Base-by-base conservation (phyloP, 1,140 invertebrate genomes). In the Oryzaephilus surinamensis region DNA sequence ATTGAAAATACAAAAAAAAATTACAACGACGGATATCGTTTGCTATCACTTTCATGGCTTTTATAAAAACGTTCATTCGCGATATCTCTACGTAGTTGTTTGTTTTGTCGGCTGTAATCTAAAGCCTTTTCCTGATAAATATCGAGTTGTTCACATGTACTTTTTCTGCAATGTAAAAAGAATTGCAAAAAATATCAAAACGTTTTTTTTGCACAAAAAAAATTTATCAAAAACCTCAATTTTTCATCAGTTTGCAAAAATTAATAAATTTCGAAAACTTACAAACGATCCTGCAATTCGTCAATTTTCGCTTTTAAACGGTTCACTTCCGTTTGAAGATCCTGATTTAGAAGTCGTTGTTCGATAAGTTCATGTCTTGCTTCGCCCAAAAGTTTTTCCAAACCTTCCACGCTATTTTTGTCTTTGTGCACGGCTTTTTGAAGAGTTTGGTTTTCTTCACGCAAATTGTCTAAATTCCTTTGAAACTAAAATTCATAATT, bases 81-180 rank as follows among this genome's bases (percentile, higher is more conserved):
- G 3, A 74, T 60, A 49, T 73, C 64, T 40, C 70, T 58, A 30
- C 68, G 64, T 14, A 74, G 61, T 18, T 71, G 64, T 16, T 55
- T 64, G 28, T 73, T 64, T 54, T 72, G 67, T 33, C 67, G 63
- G 19, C 57, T 66, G 21, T 71, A 71, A 17, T 72, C 69, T 10
- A 65, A 58, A n/a, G 67, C 61, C 49, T 73, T 66, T 38, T 60
- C 64, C 43, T 72, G 70, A 43, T 66, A 72, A n/a, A 62, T 55
- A 14, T 66, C 64, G n/a, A 73, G 47, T 38, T 73, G 69, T 13
- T 63, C 46, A 3, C 63, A 61, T 41, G 70, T 66, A 17, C 48
- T 42, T 4, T 58, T 57, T 50, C 71, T 73, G 41, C 1, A 62
- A 36, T 24, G 10, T 8, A n/a, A 13, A 6, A 23, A 1, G 4